phyloP scores from a whole-genome alignment of 2,113 vertebrate genomes.

The Lophochroa leadbeateri region DNA sequence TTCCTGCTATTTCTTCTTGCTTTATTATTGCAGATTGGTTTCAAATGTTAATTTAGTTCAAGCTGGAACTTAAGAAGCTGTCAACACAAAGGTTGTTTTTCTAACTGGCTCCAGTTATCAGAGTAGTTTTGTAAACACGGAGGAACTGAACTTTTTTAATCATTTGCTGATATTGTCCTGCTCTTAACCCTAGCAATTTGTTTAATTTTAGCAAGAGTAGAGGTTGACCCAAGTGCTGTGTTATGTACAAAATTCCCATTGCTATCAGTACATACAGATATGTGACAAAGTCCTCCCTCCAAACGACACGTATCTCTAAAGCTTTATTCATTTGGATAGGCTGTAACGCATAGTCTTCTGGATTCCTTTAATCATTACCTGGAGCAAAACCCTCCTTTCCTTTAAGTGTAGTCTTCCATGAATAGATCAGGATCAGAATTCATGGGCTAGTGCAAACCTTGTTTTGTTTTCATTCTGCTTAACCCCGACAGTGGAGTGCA shows the following conservation, averaged over 20 bases:
- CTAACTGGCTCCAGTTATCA: not conserved
- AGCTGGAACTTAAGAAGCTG: not conserved
- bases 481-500: constrained; percentile 80
- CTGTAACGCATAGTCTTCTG: not conserved
- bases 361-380: not conserved
- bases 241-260: not conserved
- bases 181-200: not conserved
- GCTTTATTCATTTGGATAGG: not conserved
- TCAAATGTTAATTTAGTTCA: not conserved
- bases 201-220: not conserved
- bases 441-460: accelerated
- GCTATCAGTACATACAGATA: not conserved
- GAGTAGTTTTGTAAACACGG: not conserved
- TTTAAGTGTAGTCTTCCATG: not conserved
- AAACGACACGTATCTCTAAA: not conserved
- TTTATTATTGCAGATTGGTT: not conserved
- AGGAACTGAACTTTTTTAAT: not conserved
- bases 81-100: not conserved
- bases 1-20: not conserved
- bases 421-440: not conserved
- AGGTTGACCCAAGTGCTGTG: not conserved
- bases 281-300: not conserved
- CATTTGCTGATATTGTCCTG: not conserved
- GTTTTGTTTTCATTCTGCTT: not conserved
- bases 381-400: not conserved